Evolutionary conservation across 2,797 vertebrate species (phyloP), one percentile per base, ranked within the genome.

Genomic region (Tenualosa thibaudeaui): DNA sequence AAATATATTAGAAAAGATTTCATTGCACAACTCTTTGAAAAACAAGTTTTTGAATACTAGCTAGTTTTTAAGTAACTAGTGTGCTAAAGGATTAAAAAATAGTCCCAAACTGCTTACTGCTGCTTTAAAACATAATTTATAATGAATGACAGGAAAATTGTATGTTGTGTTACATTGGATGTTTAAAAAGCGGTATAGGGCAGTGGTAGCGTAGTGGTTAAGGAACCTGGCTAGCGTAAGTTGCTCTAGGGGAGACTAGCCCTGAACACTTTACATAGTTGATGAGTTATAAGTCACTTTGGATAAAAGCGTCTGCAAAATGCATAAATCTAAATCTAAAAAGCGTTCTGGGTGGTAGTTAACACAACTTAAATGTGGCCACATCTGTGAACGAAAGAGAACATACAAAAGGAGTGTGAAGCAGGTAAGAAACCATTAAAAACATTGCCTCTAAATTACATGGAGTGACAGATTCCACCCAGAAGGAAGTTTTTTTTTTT

Each of bases 401-500:
- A 24, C 17, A 56, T 53, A 68, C 51, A 83, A 60, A 82, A 40
- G 17, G 83, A 89, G 81, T 89, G 86, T 88, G 89, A 89, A 85
- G 86, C 85, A 82, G 62, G 81, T 86, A 89, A 85, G 85, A 93
- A 90, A 78, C 88, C 85, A 90, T 89, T 87, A 84, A 88, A 89
- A 88, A 88, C 88, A 81, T 86, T 60, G 84, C 68, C 40, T 82
- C 81, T 86, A 86, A 90, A 91, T 90, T 88, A 90, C 68, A 87
- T 71, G 60, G 83, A 60, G 84, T 86, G 19, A 87, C 90, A 90
- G 88, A 85, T 86, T 88, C 1, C 40, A 26, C 88, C 89, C 89
- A 86, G 68, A 31, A 90, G 91, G 89, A 89, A 75, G 81, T 19
- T 56, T 15, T 56, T 19, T 56, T 54, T 71, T 71, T 71, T 84